These are phyloP conservation scores for Hippolais icterina DNA, from an alignment of 2,113 vertebrate species.

Conservation along the genomic window DNA sequence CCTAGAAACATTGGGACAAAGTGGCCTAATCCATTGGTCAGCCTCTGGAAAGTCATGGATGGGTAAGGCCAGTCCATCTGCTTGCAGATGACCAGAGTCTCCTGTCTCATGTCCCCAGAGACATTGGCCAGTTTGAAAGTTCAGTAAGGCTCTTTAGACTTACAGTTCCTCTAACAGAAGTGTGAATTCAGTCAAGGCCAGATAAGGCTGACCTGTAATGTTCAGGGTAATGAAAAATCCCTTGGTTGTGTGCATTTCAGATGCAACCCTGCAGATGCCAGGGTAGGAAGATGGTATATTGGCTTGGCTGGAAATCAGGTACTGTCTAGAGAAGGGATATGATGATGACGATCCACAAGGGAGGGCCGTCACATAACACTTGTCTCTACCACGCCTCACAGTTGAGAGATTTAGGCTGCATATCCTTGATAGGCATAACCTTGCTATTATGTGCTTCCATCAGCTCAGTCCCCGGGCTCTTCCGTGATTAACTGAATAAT, in stretches of 20 bases:
- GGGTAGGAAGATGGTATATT: neutral
- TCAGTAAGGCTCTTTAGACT: neutral
- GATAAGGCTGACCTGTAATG: neutral
- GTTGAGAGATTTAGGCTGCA: neutral
- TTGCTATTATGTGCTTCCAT: neutral
- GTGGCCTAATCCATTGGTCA: neutral
- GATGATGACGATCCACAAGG: neutral
- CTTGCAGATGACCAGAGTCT: neutral
- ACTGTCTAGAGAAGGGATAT: neutral
- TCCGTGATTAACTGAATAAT: conserved; percentile 6
- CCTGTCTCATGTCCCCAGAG: neutral
- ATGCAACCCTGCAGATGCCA: neutral
- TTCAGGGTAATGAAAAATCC: neutral
- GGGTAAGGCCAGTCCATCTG: neutral
- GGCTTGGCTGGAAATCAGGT: neutral
- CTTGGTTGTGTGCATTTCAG: neutral
- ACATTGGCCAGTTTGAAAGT: neutral
- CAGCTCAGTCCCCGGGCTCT: neutral
- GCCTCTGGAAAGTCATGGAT: neutral
- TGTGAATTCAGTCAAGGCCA: neutral
- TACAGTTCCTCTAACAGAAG: neutral
- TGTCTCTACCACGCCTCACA: neutral
- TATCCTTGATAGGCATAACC: neutral
- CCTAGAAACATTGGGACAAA: neutral
- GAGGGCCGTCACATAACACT: neutral